phyloP scores from a whole-genome alignment of 1,140 invertebrate genomes.

The Pogonomyrmex barbatus region DNA sequence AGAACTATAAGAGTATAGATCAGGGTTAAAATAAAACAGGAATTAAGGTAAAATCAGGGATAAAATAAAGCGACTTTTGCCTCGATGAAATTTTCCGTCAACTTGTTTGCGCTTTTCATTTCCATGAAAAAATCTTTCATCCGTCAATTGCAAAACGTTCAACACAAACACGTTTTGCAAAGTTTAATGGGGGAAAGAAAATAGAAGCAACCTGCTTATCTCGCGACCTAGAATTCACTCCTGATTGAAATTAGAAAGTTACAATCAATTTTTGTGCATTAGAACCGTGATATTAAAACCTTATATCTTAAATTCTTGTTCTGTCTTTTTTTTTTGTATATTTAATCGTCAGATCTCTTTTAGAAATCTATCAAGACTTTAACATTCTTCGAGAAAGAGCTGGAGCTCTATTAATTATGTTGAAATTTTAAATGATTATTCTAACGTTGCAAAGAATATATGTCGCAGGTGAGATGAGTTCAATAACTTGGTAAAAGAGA shows the following conservation, averaged over 20 bases:
- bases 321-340: not conserved
- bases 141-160: not conserved
- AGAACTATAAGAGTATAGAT: not conserved
- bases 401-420: not conserved
- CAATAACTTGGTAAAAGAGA: conserved; percentile 53
- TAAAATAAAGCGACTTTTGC: not conserved
- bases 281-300: not conserved
- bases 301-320: not conserved
- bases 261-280: conserved; percentile 13
- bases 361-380: not conserved
- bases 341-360: not conserved
- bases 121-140: not conserved
- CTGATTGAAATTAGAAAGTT: conserved; percentile 31
- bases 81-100: not conserved
- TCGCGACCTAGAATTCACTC: not conserved
- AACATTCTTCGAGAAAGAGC: not conserved
- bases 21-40: conserved; percentile 36
- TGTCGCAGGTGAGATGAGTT: conserved; percentile 65
- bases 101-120: not conserved
- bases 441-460: conserved; percentile 7
- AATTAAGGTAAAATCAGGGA: not conserved
- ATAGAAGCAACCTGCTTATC: conserved; percentile 76
- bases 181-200: conserved; percentile 60
- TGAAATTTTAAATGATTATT: not conserved
- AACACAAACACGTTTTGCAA: not conserved